These are phyloP conservation scores for Spongia lamella DNA, from an alignment of 37 sponge, comb jelly and placozoan species.

Conservation along the genomic window DNA sequence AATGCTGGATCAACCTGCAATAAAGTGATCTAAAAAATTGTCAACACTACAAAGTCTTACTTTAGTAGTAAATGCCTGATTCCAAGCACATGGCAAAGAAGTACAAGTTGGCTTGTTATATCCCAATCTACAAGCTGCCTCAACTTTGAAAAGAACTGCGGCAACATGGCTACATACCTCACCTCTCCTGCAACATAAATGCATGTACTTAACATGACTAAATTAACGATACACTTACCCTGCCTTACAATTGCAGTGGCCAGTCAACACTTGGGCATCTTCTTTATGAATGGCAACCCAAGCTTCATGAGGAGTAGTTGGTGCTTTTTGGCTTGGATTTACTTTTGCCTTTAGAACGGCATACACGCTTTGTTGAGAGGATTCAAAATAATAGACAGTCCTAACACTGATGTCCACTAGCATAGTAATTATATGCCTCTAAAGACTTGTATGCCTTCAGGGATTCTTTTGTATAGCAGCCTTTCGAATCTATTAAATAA, in stretches of 20 bases:
- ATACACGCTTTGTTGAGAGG: not conserved
- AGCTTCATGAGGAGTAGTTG: not conserved
- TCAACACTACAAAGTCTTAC: too few species aligned
- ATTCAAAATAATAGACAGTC: not conserved
- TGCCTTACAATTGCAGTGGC: not conserved
- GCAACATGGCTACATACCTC: conserved; percentile 3
- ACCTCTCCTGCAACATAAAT: not conserved
- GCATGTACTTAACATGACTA: not conserved
- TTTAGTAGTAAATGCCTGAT: too few species aligned
- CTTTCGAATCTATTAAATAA: not conserved
- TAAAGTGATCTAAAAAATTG: too few species aligned
- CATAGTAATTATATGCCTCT: conserved; percentile 1
- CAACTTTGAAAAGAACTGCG: not conserved
- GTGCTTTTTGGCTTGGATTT: conserved; percentile 9
- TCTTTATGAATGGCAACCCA: too few species aligned
- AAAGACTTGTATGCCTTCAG: not conserved
- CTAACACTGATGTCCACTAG: not conserved
- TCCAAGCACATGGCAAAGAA: too few species aligned
- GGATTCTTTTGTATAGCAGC: not conserved
- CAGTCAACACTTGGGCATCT: not conserved
- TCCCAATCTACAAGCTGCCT: too few species aligned
- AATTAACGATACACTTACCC: not conserved
- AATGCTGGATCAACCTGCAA: too few species aligned
- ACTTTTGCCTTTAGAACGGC: not conserved
- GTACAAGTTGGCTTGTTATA: too few species aligned